Conservation (phyloP, 2,797 vertebrate genomes). For the Tiaroga cobitis region DNA sequence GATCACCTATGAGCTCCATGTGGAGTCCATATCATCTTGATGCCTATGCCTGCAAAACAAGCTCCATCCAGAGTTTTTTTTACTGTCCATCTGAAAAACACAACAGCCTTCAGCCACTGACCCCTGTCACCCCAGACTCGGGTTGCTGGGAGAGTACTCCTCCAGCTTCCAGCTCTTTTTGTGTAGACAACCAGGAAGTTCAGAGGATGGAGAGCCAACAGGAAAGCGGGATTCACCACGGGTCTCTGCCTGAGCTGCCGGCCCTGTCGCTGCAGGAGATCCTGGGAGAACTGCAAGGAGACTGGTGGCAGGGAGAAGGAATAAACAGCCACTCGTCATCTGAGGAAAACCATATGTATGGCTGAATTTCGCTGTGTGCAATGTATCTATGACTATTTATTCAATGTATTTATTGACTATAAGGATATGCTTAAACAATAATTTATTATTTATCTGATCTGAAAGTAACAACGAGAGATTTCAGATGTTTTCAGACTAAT, state of each 20-base stretch:
- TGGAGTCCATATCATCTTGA: slow-evolving; percentile 68
- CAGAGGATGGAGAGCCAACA: slow-evolving; percentile 27
- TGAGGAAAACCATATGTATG: slow-evolving; percentile 54
- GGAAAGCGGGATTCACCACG: slow-evolving; percentile 35
- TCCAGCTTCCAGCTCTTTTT: slow-evolving; percentile 58
- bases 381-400: slow-evolving; percentile 20
- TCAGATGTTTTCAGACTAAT: slow-evolving; percentile 13
- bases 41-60: slow-evolving; percentile 56
- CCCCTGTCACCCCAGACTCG: slow-evolving; percentile 69
- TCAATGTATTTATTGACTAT: slow-evolving; percentile 28
- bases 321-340: slow-evolving; percentile 12
- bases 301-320: slow-evolving; percentile 67
- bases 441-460: slow-evolving; percentile 5
- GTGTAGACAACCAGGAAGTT: slow-evolving; percentile 27
- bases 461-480: neutral
- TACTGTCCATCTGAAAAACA: slow-evolving; percentile 65
- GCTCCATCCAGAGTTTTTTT: slow-evolving; percentile 51
- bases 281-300: slow-evolving; percentile 72
- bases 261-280: slow-evolving; percentile 74
- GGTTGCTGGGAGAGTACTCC: slow-evolving; percentile 73
- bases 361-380: slow-evolving; percentile 33
- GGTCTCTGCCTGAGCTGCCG: slow-evolving; percentile 70
- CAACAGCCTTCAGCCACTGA: slow-evolving; percentile 49
- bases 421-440: neutral
- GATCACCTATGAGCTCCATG: slow-evolving; percentile 44